Conservation (phyloP, 2,888 invertebrate species). For the Drosophila seclusa region DNA sequence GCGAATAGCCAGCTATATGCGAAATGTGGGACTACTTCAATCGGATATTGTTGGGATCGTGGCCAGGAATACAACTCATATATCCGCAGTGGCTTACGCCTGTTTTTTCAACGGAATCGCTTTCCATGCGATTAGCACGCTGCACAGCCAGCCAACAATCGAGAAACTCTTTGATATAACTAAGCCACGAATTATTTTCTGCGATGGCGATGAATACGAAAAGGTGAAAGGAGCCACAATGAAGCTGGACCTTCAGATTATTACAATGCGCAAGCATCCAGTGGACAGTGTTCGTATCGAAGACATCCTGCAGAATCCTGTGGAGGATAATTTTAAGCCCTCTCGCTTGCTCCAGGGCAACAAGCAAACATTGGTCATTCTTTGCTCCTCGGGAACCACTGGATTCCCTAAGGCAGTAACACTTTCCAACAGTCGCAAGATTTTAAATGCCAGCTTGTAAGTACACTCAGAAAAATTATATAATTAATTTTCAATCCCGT, state of each 20-base stretch:
- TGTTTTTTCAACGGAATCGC: constrained; percentile 55
- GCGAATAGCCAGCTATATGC: constrained; percentile 44
- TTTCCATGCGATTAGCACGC: constrained; percentile 55
- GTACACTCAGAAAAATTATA: background rate
- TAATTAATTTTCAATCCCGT: background rate
- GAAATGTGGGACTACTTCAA: constrained; percentile 39
- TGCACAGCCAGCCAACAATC: constrained; percentile 17
- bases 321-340: constrained; percentile 25
- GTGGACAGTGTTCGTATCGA: constrained; percentile 9
- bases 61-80: constrained; percentile 54
- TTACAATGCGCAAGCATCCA: constrained; percentile 33
- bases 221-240: constrained; percentile 24
- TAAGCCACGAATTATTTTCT: constrained; percentile 37
- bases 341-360: constrained; percentile 45
- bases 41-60: constrained; percentile 65
- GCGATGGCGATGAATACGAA: constrained; percentile 39
- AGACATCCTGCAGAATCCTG: constrained; percentile 18
- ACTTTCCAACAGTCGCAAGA: constrained; percentile 30
- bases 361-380: constrained; percentile 57
- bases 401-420: constrained; percentile 68
- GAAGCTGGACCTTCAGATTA: constrained; percentile 16
- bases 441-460: constrained; percentile 18
- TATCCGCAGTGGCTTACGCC: constrained; percentile 59
- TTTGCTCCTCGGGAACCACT: constrained; percentile 71
- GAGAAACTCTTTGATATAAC: constrained; percentile 27